A percentile compares a stretch with the other conserved stretches of the same genome.
These are phyloP conservation scores for Stegastes partitus DNA, from an alignment of 2,113 vertebrate species.

Conservation along the genomic window DNA sequence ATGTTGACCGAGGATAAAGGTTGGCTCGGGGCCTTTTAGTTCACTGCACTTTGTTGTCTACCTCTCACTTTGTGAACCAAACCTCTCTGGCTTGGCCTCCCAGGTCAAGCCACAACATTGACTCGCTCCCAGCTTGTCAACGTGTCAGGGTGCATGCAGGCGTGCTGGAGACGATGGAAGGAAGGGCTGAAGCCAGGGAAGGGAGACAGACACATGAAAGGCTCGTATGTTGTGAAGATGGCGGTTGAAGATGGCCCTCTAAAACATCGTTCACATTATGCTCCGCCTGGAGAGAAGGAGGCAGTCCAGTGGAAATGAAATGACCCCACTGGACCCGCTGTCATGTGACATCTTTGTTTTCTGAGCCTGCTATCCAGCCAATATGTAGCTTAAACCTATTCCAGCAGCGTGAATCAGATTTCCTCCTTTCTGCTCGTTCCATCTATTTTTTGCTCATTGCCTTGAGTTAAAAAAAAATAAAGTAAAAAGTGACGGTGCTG, in stretches of 20 bases:
- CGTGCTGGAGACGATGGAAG: conserved; percentile 61
- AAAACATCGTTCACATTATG: conserved; percentile 70
- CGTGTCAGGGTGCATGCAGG: conserved; percentile 76
- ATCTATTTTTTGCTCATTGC: conserved; percentile 15
- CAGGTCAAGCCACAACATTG: conserved; percentile 77
- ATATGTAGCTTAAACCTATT: conserved; percentile 20
- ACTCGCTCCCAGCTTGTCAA: conserved; percentile 77
- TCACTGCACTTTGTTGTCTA: conserved; percentile 69
- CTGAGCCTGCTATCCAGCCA: conserved; percentile 19
- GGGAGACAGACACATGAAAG: conserved; percentile 71
- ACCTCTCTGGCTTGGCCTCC: conserved; percentile 59
- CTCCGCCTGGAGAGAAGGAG: conserved; percentile 49
- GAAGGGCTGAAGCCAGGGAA: conserved; percentile 26
- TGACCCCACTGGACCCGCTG: conserved; percentile 62
- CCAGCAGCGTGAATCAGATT: conserved; percentile 16
- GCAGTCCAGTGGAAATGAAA: conserved; percentile 69
- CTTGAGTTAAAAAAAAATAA: not conserved
- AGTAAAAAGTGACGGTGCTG: conserved; percentile 5
- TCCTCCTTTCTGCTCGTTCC: not conserved
- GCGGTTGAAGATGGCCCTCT: conserved; percentile 58
- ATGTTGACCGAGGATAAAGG: conserved; percentile 63
- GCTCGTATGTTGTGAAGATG: conserved; percentile 64
- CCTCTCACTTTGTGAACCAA: conserved; percentile 70
- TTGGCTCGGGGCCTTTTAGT: conserved; percentile 62
- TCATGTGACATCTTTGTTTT: conserved; percentile 77